phyloP scores from a whole-genome alignment of 2,888 invertebrate genomes.

The Cryptosula pallasiana region DNA sequence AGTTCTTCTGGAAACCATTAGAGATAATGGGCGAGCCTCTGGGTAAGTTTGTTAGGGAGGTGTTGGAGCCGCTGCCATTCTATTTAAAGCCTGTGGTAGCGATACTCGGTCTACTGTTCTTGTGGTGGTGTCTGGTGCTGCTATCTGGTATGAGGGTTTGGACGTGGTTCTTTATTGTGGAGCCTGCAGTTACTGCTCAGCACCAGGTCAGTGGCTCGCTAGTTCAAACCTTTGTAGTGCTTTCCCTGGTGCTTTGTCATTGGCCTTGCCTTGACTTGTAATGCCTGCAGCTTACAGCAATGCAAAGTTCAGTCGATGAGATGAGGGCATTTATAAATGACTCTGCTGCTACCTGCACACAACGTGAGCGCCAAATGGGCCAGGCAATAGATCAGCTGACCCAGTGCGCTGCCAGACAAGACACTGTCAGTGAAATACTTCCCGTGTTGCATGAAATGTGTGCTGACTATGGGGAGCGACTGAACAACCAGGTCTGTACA shows the following conservation, averaged over 20 bases:
- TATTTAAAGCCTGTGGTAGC: slow-evolving; percentile 18
- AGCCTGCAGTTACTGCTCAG: slow-evolving; percentile 13
- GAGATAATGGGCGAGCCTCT: slow-evolving; percentile 15
- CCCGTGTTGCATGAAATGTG: slow-evolving; percentile 14
- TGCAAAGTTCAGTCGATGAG: neutral
- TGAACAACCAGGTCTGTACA: neutral
- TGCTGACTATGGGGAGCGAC: neutral
- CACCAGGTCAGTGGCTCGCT: slow-evolving; percentile 2
- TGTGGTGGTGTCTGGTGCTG: slow-evolving; percentile 18
- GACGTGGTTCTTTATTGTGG: slow-evolving; percentile 17
- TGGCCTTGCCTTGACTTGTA: neutral
- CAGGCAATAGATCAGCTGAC: neutral
- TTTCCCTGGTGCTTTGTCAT: too few species aligned
- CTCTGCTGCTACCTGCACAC: neutral
- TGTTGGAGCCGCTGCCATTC: slow-evolving; percentile 13
- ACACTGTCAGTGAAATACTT: neutral
- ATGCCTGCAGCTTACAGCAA: neutral
- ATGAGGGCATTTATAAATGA: neutral
- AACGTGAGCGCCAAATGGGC: neutral
- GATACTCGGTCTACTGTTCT: slow-evolving; percentile 16
- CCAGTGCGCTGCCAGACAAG: neutral
- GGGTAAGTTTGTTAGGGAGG: neutral
- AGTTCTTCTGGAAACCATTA: slow-evolving; percentile 23
- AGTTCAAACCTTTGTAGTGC: too few species aligned
- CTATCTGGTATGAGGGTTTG: slow-evolving; percentile 17